Conservation (phyloP, 2,113 vertebrate species). For the Myiozetetes cayanensis region DNA sequence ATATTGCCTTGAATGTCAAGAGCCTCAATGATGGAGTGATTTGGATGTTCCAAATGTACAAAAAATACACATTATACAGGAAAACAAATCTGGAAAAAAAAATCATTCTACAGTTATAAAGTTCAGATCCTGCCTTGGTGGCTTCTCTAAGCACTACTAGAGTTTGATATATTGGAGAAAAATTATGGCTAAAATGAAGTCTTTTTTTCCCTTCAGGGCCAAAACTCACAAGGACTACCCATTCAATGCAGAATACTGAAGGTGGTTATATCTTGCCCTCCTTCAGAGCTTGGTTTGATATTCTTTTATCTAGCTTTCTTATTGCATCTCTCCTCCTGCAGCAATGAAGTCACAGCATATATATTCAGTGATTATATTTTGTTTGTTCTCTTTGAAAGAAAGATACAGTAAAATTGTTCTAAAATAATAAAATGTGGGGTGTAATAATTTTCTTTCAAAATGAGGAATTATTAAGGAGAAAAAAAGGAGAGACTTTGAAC, state of each 20-base stretch:
- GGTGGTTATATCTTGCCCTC: background rate
- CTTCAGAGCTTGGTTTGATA: background rate
- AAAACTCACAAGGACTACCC: conserved; percentile 42
- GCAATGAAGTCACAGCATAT: background rate
- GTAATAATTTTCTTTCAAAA: background rate
- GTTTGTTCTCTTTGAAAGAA: background rate
- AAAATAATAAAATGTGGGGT: background rate
- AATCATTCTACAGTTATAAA: background rate
- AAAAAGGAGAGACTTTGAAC: background rate
- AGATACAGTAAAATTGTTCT: background rate
- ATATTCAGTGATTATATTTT: background rate
- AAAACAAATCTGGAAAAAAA: background rate
- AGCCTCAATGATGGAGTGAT: background rate
- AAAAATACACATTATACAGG: background rate
- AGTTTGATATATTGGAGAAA: background rate
- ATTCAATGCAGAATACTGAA: conserved; percentile 41
- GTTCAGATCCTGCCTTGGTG: background rate
- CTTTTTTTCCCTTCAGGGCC: background rate
- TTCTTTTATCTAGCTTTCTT: background rate
- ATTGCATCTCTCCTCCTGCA: background rate
- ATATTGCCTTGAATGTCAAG: background rate
- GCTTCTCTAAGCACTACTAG: background rate
- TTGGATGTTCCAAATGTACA: background rate
- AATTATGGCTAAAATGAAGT: background rate
- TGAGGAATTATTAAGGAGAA: background rate